Conservation (phyloP, 1,140 invertebrate species). For the Mizuhopecten yessoensis region DNA sequence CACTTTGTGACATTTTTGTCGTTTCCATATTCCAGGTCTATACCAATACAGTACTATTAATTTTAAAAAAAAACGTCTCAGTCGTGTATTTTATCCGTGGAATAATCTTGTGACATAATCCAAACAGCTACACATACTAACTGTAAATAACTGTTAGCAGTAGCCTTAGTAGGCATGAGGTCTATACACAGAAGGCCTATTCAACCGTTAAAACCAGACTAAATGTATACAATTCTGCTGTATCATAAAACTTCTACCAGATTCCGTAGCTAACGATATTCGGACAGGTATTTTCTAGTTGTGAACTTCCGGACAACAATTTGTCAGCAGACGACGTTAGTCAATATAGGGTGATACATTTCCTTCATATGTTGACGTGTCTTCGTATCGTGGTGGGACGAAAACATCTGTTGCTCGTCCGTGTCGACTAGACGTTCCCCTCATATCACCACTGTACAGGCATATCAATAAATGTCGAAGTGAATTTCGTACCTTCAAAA, state of each 20-base stretch:
- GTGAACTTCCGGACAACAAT: not conserved
- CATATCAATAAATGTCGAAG: not conserved
- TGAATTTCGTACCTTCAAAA: slow-evolving; percentile 21
- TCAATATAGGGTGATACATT: not conserved
- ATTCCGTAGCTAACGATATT: not conserved
- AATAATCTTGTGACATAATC: no score
- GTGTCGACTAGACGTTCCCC: not conserved
- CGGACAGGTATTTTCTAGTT: not conserved
- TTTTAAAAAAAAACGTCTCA: no score
- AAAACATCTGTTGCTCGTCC: slow-evolving; percentile 37
- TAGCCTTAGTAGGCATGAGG: not conserved
- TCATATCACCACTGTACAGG: not conserved
- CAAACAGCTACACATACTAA: no score
- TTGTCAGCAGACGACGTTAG: not conserved
- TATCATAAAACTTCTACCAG: not conserved
- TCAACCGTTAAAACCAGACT: not conserved
- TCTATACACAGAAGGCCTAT: not conserved
- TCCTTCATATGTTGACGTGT: not conserved
- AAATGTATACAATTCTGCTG: not conserved
- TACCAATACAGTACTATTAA: no score
- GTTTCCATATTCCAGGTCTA: not conserved
- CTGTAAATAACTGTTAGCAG: no score
- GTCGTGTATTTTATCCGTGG: no score
- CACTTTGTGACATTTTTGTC: not conserved
- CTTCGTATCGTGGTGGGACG: not conserved